Evolutionary conservation across 2,113 vertebrate species (phyloP).

Genomic region (Gavia stellata): DNA sequence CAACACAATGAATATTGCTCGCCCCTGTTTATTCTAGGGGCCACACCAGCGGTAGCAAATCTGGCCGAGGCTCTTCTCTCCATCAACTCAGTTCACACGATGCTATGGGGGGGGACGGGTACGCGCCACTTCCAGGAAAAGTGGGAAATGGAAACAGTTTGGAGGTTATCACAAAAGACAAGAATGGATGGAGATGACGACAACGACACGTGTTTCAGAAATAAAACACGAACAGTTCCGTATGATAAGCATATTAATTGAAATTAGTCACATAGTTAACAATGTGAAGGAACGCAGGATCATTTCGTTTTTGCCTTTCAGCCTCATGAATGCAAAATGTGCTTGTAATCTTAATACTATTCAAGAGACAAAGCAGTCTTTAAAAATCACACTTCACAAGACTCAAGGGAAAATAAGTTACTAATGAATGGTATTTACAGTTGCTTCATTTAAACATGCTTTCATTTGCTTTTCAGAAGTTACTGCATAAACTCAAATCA

Average conservation of each 20-base stretch:
- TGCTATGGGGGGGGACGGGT: not conserved
- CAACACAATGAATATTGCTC: not conserved
- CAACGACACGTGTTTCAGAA: conserved; percentile 53
- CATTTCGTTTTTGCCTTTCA: conserved; percentile 68
- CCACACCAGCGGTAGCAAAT: not conserved
- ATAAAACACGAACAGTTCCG: conserved; percentile 51
- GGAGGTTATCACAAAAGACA: conserved; percentile 35
- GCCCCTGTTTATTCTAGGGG: not conserved
- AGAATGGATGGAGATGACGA: conserved; percentile 43
- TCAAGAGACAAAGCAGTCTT: conserved; percentile 71
- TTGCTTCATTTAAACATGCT: conserved; percentile 62
- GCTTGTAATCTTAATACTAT: conserved; percentile 77
- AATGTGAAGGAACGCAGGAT: conserved; percentile 68
- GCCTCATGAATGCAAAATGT: conserved; percentile 77
- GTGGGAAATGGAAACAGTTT: conserved; percentile 6
- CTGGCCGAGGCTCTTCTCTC: not conserved
- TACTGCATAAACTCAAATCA: conserved; percentile 60
- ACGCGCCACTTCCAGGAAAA: not conserved
- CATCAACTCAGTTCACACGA: not conserved
- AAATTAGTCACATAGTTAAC: conserved; percentile 75
- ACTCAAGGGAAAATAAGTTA: conserved; percentile 78
- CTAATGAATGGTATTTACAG: conserved; percentile 82
- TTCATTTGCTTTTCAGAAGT: conserved; percentile 69
- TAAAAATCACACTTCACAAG: conserved; percentile 75
- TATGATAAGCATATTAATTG: conserved; percentile 72